Base-by-base conservation (phyloP, 2,888 invertebrate genomes). In the Drosophila multiciliata region DNA sequence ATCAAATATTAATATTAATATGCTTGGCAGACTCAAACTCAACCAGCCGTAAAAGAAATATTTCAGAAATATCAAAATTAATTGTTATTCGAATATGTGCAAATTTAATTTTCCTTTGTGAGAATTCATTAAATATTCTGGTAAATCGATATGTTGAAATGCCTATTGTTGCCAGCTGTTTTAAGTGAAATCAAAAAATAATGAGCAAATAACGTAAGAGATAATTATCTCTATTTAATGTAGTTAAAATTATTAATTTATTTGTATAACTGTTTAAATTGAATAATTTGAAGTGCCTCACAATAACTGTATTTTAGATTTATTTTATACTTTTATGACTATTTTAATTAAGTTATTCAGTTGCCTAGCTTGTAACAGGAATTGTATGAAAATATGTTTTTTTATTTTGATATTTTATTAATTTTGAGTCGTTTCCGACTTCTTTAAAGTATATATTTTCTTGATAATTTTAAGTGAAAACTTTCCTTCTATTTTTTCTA, bases 1-100 rank as follows among this genome's bases (percentile, higher is more conserved):
- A 57, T 40, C 40, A 29, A 55, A 55, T 67, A 50, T 67, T 67
- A 20, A 49, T 65, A 38, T 48, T 54, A n/a, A 53, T 55, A 40
- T 59, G 35, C 23, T 12, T 32, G 8, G 12, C 53, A 23, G 12
- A 26, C 23, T 15, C 49, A 5, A 55, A 12, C n/a, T 55, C 9
- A 1, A 2, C 7, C 12, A n/a, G 8, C 23, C 38, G 7, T 55
- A 29, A 40, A 55, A 55, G 3, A 29, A 23, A 36, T 36, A 3
- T n/a, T 2, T 23, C 12, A 11, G 20, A 53, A 20, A 23, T 20
- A 32, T 57, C 15, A n/a, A 57, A 57, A 29, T 57, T 29, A 57
- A 57, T 40, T 40, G 15, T 12, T 2, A 29, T 40, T 23, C 3
- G 29, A 17, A n/a, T 15, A n/a, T 55, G 7, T 7, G 38, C 29